Conservation (phyloP, 1,140 invertebrate genomes). For the Scaptomyza pallida region DNA sequence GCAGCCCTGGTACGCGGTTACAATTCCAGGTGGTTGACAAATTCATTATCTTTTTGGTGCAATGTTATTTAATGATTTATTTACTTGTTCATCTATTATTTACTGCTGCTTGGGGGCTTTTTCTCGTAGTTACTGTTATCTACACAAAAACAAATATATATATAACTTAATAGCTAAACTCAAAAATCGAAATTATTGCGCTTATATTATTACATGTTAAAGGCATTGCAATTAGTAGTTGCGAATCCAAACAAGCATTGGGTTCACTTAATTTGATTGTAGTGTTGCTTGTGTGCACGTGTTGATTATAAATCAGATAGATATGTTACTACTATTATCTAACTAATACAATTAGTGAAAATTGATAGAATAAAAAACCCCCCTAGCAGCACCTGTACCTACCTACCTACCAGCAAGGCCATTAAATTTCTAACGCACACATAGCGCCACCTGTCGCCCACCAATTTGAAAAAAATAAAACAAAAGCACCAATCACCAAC, state of each 20-base stretch:
- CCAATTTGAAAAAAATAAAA: background rate
- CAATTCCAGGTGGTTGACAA: constrained; percentile 27
- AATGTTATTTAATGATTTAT: constrained; percentile 45
- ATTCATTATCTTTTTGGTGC: constrained; percentile 35
- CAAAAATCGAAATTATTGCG: constrained; percentile 32
- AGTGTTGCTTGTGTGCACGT: constrained; percentile 2
- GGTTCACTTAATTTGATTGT: background rate
- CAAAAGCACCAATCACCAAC: constrained; percentile 27
- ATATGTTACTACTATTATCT: constrained; percentile 2
- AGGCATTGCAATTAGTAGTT: constrained; percentile 25
- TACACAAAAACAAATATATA: constrained; percentile 7
- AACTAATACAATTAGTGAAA: constrained; percentile 13
- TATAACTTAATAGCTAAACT: constrained; percentile 12
- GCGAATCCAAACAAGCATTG: constrained; percentile 16
- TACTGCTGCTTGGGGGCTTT: constrained; percentile 27
- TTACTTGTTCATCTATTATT: constrained; percentile 25
- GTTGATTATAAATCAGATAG: constrained; percentile 22
- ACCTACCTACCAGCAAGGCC: no score
- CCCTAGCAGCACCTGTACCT: constrained; percentile 27
- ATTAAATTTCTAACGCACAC: constrained; percentile 6
- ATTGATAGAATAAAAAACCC: constrained; percentile 27
- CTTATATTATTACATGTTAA: constrained; percentile 21
- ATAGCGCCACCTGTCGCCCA: no score
- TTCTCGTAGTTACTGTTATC: constrained; percentile 20
- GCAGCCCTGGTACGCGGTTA: background rate